phyloP scores from a whole-genome alignment of 2,113 vertebrate species.

The Steatornis caripensis region DNA sequence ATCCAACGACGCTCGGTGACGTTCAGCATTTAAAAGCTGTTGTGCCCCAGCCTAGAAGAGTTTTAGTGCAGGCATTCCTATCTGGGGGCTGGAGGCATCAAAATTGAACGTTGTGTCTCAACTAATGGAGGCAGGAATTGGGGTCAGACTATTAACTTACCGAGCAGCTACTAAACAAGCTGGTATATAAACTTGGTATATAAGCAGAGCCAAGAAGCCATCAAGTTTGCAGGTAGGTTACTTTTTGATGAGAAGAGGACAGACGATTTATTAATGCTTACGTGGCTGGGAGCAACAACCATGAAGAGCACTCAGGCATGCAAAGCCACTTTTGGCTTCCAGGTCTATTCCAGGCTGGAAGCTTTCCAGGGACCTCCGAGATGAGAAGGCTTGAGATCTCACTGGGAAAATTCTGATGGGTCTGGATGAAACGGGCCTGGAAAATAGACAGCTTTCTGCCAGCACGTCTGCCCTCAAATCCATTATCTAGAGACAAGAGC shows the following conservation, averaged over 20 bases:
- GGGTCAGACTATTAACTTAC: not conserved
- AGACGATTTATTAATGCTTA: not conserved
- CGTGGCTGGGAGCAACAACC: not conserved
- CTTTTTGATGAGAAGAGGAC: not conserved
- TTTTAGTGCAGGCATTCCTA: not conserved
- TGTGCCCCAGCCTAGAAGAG: not conserved
- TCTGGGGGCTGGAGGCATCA: not conserved
- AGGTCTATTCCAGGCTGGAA: not conserved
- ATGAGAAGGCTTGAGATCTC: not conserved
- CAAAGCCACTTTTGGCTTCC: not conserved
- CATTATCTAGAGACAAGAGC: not conserved
- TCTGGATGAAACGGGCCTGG: not conserved
- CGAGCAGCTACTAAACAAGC: not conserved
- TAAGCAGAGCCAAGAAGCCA: not conserved
- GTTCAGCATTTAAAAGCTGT: not conserved
- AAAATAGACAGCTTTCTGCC: not conserved
- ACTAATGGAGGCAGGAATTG: not conserved
- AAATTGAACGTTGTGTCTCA: not conserved
- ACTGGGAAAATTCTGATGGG: not conserved
- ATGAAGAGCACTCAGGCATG: not conserved
- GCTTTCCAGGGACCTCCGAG: not conserved
- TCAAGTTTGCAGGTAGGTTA: not conserved
- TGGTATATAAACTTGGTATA: not conserved
- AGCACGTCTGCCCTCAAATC: not conserved
- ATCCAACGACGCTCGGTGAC: accelerated